Evolutionary conservation across 2,888 invertebrate genomes (phyloP), one percentile per base, ranked within the genome.

Genomic region (Apamea crenata): DNA sequence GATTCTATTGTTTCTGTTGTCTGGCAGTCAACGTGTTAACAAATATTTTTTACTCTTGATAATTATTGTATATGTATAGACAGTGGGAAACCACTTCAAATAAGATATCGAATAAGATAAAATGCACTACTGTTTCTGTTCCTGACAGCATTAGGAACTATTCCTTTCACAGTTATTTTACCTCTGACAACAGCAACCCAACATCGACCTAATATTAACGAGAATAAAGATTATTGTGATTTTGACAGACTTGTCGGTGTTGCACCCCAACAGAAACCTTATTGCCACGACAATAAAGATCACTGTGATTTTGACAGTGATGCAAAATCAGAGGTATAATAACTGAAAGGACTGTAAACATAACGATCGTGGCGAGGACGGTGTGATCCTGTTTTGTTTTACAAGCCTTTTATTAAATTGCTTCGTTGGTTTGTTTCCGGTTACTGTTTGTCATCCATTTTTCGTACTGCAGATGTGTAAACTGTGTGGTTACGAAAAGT

Each of bases 101-200:
- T 70, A 80, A 50, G 12, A 53, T 21, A 53, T 80, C 1, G 21
- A 75, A 47, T 61, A n/a, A 44, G 40, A 61, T 18, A 21, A 21
- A 50, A 18, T 36, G 10, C 16, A n/a, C 10, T 53, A 12, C 18
- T n/a, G 12, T 40, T 61, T n/a, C 7, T n/a, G 7, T 63, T 14
- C n/a, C 12, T n/a, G n/a, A n/a, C 56, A 56, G n/a, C n/a, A 59
- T n/a, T n/a, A n/a, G 5, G n/a, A 59, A n/a, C 56, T 12, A n/a
- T 12, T n/a, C n/a, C 56, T 59, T 12, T 59, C 12, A 4, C 4
- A n/a, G n/a, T n/a, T n/a, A n/a, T 59, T 59, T 59, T n/a, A n/a
- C n/a, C n/a, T 59, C 56, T 59, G 14, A 25, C 3, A 56, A n/a
- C n/a, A 56, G 10, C 56, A n/a, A 56, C 56, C 10, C 56, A 56